Percentiles rank a stretch among this genome's conserved stretches.
phyloP scores from a whole-genome alignment of 2,113 vertebrate species.

The Protomyctophum bolini region DNA sequence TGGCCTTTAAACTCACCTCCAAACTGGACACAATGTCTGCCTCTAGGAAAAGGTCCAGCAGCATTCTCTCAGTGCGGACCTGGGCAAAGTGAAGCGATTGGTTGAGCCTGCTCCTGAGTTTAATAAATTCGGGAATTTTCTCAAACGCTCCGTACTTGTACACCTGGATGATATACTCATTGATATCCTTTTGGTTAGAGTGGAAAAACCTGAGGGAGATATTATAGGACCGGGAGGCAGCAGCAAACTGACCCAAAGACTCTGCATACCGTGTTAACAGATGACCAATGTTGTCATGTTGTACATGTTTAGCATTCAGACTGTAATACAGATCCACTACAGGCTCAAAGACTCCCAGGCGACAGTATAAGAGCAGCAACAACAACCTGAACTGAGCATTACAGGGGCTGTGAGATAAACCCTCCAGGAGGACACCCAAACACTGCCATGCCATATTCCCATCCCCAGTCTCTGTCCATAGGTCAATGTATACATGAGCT shows the following conservation, averaged over 20 bases:
- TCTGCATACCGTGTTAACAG: conserved; percentile 93
- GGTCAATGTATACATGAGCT: conserved; percentile 91
- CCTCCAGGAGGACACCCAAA: conserved; percentile 89
- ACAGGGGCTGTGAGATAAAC: conserved; percentile 87
- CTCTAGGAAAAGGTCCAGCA: conserved; percentile 94
- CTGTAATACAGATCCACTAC: conserved; percentile 95
- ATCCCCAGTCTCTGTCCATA: conserved; percentile 90
- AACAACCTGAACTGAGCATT: conserved; percentile 98
- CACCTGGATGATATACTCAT: conserved; percentile 99
- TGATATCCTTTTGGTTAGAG: conserved; percentile 99
- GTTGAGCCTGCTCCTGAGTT: conserved; percentile 94
- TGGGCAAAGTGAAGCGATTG: conserved; percentile 98
- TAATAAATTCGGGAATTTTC: conserved; percentile 99
- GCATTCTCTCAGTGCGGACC: conserved; percentile 95
- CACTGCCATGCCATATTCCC: conserved; percentile 87
- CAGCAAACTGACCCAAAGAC: conserved; percentile 92
- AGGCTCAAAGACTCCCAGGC: conserved; percentile 92
- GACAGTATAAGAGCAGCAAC: conserved; percentile 94
- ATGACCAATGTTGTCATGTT: conserved; percentile 97
- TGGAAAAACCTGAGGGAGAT: conserved; percentile 99
- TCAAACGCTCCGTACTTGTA: conserved; percentile 99
- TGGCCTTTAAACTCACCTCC: conserved; percentile 95
- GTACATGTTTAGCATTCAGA: conserved; percentile 96
- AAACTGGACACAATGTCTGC: conserved; percentile 91
- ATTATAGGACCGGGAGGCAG: conserved; percentile 96